These are phyloP conservation scores for Nephrotoma flavescens DNA, from an alignment of 2,888 invertebrate genomes.

Conservation along the genomic window DNA sequence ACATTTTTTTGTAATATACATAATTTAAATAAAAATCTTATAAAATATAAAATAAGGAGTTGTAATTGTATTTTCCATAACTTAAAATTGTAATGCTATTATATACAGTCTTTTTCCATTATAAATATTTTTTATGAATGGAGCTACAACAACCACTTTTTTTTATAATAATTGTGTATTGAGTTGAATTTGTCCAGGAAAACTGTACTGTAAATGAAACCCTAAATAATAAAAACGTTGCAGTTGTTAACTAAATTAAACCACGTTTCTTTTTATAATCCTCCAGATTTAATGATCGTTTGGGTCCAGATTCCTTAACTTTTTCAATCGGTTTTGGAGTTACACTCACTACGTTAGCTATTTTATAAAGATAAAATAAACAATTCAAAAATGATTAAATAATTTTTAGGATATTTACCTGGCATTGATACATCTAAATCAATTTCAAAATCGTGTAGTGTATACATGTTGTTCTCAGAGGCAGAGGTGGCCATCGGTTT, in stretches of 20 bases:
- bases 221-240: not conserved
- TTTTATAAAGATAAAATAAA: not conserved
- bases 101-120: not conserved
- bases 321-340: constrained; percentile 60
- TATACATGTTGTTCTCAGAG: constrained; percentile 39
- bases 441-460: constrained; percentile 87
- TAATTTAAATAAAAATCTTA: not conserved
- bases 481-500: constrained; percentile 17
- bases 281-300: constrained; percentile 73
- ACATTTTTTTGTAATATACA: not conserved
- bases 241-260: constrained; percentile 44
- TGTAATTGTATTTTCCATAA: not conserved
- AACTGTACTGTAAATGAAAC: not conserved
- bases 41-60: not conserved
- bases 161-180: not conserved
- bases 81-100: not conserved
- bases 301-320: constrained; percentile 65
- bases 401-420: constrained; percentile 32
- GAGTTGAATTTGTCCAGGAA: not conserved
- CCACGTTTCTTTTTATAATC: constrained; percentile 89
- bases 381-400: constrained; percentile 8
- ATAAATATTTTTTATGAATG: not conserved
- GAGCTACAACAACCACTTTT: not conserved
- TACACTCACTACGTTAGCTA: constrained; percentile 53
- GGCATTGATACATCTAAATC: constrained; percentile 74